Evolutionary conservation across 2,888 invertebrate species (phyloP), one percentile per base, ranked within the genome.

Genomic region (Drosophila birchii): DNA sequence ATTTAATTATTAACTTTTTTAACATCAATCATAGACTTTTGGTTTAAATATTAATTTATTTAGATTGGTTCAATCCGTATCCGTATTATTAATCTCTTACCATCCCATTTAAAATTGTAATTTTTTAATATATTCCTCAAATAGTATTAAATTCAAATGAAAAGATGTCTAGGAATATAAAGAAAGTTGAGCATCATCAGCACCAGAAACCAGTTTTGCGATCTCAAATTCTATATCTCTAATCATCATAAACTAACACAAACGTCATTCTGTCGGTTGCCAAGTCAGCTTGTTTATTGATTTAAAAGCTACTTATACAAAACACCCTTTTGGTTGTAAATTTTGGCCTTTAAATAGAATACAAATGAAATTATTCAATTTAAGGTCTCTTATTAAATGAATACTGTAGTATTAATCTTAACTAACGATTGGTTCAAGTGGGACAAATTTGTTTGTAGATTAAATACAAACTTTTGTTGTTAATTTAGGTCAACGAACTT

Each of bases 401-500:
- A 44, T 44, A 44, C 4, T 16, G 16, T 4, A 16, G 44, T 4
- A 8, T 23, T 26, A 5, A 16, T 4, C 8, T 4, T 26, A 1
- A 9, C 9, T 4, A 45, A 18, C 7, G 7, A 18, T 20, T 26
- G 7, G 18, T 57, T 18, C 51, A 6, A 6, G 18, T 53, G 18
- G 8, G 18, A 29, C 26, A 59, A 16, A 12, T 29, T 20, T 29
- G 5, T 56, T 29, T 29, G 29, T 39, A 32, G 6, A 16, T 16
- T 36, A 36, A 34, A 36, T 36, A 20, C 5, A 20, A 53, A 16
- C 4, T n/a, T 23, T 20, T 7, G 5, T 14, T 14, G n/a, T n/a
- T 32, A 29, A n/a, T 20, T 34, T 9, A 14, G 51, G 51, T 51
- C 51, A 51, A 34, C 34, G 34, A 51, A 51, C 51, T 34, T 34